Percentiles rank a stretch among this genome's conserved stretches.
Conservation (phyloP, 2,113 vertebrate species). For the Plecturocebus donacophilus region DNA sequence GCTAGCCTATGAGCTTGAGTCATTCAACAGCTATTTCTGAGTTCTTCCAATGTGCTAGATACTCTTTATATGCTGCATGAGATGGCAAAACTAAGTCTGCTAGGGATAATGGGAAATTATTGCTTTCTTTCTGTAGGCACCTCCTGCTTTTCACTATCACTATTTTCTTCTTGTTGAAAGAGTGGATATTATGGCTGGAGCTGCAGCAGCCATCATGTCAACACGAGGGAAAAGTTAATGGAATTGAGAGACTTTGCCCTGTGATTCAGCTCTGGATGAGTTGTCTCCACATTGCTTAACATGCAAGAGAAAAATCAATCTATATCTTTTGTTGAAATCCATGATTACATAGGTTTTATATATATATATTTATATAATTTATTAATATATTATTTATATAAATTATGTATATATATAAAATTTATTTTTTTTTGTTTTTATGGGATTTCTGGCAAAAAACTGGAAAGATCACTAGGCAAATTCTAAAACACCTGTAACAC, state of each 20-base stretch:
- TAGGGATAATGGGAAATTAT: not conserved
- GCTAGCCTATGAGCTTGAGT: not conserved
- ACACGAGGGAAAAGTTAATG: not conserved
- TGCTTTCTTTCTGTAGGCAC: not conserved
- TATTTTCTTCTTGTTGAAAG: not conserved
- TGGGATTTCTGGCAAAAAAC: no score
- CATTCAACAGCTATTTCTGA: not conserved
- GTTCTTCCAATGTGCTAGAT: no score
- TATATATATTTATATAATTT: no score
- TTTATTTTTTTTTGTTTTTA: not conserved
- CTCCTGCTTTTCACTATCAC: not conserved
- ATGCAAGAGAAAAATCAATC: not conserved
- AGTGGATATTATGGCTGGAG: not conserved
- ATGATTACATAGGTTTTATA: no score
- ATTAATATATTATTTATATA: no score
- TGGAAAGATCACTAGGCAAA: no score
- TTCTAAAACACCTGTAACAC: no score
- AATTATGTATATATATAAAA: no score
- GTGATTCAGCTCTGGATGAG: not conserved
- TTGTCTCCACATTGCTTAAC: not conserved
- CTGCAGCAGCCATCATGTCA: fast-evolving
- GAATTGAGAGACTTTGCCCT: not conserved
- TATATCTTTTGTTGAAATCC: not conserved
- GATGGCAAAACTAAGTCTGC: not conserved
- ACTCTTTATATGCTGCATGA: not conserved